Evolutionary conservation across 2,797 vertebrate genomes (phyloP), one percentile per base, ranked within the genome.

Genomic region (Neosilurus mollespiculum): DNA sequence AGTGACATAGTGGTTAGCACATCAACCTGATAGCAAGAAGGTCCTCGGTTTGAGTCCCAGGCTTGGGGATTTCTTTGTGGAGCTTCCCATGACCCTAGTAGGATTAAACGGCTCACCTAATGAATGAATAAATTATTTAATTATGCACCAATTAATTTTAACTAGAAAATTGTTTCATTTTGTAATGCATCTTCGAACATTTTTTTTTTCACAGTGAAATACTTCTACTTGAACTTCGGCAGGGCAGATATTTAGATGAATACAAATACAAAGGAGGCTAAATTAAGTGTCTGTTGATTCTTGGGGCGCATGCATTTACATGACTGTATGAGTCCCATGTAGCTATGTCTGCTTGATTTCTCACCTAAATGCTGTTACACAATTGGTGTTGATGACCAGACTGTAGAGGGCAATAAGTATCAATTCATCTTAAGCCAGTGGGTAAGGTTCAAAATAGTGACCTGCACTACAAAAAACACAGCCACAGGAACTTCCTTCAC

Each of bases 301-400:
- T 78, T 61, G 91, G 92, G 22, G 72, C 89, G 6, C 49, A 77
- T 12, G 0, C 78, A 67, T n/a, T n/a, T n/a, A n/a, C n/a, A 73
- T 92, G 78, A 89, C 66, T 0, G 84, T 88, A 7, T 37, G 65
- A 5, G 64, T 49, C 67, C 90, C 86, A 56, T 83, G 87, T 75
- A 90, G 84, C 62, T 93, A 84, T 88, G 84, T 79, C 2, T 93
- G 92, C 81, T 64, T n/a, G 20, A 84, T 78, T 93, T 92, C 58
- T 86, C 10, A 76, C 92, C 91, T 43, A 86, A 85, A 34, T 93
- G 92, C 37, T 79, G 0, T 67, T 93, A 91, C 51, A 77, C 83
- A 65, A 91, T 91, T 88, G 84, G 8, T 75, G 26, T 61, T 0
- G 86, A 83, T 26, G 81, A 87, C n/a, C 83, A 88, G 0, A n/a